Percentiles rank a stretch among this genome's conserved stretches.
Evolutionary conservation across 2,888 invertebrate species (phyloP).

Genomic region (Heliconius cydno): DNA sequence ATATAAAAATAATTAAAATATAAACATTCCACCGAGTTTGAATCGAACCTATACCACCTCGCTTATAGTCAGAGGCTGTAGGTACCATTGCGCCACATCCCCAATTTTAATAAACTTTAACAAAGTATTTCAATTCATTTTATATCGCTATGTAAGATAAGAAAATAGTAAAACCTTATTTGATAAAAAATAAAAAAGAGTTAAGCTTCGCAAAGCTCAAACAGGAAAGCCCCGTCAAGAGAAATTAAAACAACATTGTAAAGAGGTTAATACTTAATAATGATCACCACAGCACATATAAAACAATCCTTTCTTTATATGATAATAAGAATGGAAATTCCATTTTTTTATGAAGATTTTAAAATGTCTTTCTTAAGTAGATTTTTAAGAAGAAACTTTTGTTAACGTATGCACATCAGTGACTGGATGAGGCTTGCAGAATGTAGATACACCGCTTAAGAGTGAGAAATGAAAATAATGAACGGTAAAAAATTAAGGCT

Average conservation of each 20-base stretch:
- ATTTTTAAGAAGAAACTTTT: not conserved
- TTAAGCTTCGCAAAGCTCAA: too few relatives aligned
- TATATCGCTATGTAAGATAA: not conserved
- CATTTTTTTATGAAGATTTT: too few relatives aligned
- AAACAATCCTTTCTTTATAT: not conserved
- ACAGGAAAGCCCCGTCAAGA: not conserved
- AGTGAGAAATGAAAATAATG: slow-evolving; percentile 11
- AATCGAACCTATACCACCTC: too few relatives aligned
- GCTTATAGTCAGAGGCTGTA: too few relatives aligned
- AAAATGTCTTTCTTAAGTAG: not conserved
- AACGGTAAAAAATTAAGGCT: slow-evolving; percentile 3
- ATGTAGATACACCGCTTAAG: not conserved
- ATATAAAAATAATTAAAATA: too few relatives aligned
- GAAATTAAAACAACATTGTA: not conserved
- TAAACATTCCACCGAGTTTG: too few relatives aligned
- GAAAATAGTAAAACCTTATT: not conserved
- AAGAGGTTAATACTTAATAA: not conserved
- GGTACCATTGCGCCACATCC: not conserved
- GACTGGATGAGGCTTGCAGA: not conserved
- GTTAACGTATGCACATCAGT: not conserved
- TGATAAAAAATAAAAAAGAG: not conserved
- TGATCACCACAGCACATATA: not conserved
- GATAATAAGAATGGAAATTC: not conserved
- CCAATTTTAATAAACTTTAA: not conserved
- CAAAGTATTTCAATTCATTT: too few relatives aligned